Evolutionary conservation across 2,888 invertebrate genomes (phyloP).

Genomic region (Brenthis daphne): DNA sequence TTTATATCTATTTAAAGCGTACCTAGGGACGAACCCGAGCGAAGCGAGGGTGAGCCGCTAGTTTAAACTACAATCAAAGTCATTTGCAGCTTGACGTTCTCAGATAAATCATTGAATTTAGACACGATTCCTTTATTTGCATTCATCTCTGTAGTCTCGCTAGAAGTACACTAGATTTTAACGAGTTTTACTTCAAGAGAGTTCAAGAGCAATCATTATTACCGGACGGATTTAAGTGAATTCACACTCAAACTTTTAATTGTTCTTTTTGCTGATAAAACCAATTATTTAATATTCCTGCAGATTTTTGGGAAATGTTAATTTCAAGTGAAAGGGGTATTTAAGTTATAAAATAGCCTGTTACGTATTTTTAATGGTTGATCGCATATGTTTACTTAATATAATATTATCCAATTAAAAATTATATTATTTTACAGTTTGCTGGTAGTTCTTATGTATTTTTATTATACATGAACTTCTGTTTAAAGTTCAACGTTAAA

Average conservation of each 20-base stretch:
- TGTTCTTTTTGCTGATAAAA: slow-evolving; percentile 23
- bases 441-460: no score
- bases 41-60: no score
- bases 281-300: slow-evolving; percentile 9
- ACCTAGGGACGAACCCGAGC: no score
- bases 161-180: slow-evolving; percentile 68
- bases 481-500: no score
- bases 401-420: no score
- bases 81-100: background rate
- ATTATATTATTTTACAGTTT: no score
- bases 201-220: slow-evolving; percentile 45
- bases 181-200: slow-evolving; percentile 67
- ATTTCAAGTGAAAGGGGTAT: background rate
- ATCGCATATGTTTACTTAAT: background rate
- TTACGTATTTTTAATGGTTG: background rate
- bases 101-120: slow-evolving; percentile 13
- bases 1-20: no score
- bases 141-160: slow-evolving; percentile 27
- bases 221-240: slow-evolving; percentile 24
- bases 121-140: slow-evolving; percentile 29
- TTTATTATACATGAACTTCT: no score
- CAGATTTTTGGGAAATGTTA: background rate
- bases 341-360: slow-evolving; percentile 3
- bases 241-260: slow-evolving; percentile 31
- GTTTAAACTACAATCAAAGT: slow-evolving; percentile 7